Base-by-base conservation (phyloP, 1,140 invertebrate genomes). In the Pseudomyrmex pallidus region DNA sequence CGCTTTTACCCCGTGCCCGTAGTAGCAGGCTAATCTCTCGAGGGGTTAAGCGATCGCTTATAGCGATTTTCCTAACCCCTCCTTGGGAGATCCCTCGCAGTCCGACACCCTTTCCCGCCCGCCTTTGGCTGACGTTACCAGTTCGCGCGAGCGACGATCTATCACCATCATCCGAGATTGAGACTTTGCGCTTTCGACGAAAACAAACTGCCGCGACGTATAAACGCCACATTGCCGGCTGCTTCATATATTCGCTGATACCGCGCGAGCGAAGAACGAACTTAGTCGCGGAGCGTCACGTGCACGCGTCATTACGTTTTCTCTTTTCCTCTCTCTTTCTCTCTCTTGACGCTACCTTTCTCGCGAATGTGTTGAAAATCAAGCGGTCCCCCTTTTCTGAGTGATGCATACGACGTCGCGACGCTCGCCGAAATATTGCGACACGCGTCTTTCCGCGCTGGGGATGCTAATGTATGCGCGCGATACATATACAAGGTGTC, bases 141-240 rank as follows among this genome's bases (percentile, higher is more conserved):
- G 72, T 62, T 83, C 50, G 76, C 74, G 35, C 61, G 35, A 61
- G 64, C 35, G 67, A 84, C 86, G 72, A 87, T 88, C 82, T 87
- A 90, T 90, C 90, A 90, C 86, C 87, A 88, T 90, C 89, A 90
- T 64, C 48, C 44, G 83, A 90, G 85, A 90, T 90, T 87, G 87
- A 89, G 84, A 89, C 82, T 90, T 87, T 86, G 80, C 78, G 86
- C 84, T 85, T 76, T 84, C 73, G 84, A 87, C 82, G 72, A 84
- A 87, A 83, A 89, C 78, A 86, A 89, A 89, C 82, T 86, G 84
- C 70, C 63, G 59, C 63, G 72, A 56, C 56, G 22, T 63, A 62
- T 35, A 35, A 35, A 35, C 62, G 54, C 48, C 70, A 80, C 84
- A 84, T 88, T 80, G 83, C 76, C 72, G 61, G 54, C 80, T 76